phyloP scores from a whole-genome alignment of 2,888 invertebrate genomes.

The Drosophila putrida region DNA sequence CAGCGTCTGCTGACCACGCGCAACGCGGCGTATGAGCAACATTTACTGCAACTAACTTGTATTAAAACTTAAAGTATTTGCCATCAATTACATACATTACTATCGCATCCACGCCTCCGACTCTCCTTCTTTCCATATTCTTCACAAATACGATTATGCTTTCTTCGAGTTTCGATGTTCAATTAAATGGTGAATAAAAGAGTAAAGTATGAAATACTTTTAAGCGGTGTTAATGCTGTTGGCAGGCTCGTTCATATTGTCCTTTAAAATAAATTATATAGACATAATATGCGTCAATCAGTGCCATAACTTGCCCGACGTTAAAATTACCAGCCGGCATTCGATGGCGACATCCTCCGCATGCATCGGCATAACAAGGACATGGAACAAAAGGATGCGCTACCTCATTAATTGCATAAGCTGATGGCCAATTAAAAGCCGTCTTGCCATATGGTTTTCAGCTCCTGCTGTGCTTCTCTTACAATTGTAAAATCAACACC shows the following conservation, averaged over 20 bases:
- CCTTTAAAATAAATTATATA: conserved; percentile 6
- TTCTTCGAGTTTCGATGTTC: conserved; percentile 3
- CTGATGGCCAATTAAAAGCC: conserved; percentile 49
- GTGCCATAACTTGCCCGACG: neutral
- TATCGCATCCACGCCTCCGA: neutral
- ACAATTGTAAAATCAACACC: conserved; percentile 72
- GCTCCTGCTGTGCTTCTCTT: conserved; percentile 22
- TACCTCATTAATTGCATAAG: conserved; percentile 53
- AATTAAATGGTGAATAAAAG: conserved; percentile 6
- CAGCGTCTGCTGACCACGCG: conserved; percentile 65
- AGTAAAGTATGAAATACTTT: neutral
- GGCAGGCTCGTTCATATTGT: conserved; percentile 1
- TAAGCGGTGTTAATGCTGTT: neutral
- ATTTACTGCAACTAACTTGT: conserved; percentile 31
- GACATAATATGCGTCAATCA: conserved; percentile 43
- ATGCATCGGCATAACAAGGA: conserved; percentile 12
- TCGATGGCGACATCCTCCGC: neutral
- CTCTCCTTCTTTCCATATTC: neutral
- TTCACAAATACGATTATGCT: conserved; percentile 17
- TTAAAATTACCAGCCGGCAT: neutral
- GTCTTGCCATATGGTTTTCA: conserved; percentile 17
- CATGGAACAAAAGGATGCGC: conserved; percentile 11
- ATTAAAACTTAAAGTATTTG: conserved; percentile 37
- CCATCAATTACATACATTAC: conserved; percentile 35
- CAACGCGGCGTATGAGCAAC: conserved; percentile 55